Evolutionary conservation across 64 coral and sea anemone species (phyloP).

Genomic region (Hydrozoanthus tunicans): DNA sequence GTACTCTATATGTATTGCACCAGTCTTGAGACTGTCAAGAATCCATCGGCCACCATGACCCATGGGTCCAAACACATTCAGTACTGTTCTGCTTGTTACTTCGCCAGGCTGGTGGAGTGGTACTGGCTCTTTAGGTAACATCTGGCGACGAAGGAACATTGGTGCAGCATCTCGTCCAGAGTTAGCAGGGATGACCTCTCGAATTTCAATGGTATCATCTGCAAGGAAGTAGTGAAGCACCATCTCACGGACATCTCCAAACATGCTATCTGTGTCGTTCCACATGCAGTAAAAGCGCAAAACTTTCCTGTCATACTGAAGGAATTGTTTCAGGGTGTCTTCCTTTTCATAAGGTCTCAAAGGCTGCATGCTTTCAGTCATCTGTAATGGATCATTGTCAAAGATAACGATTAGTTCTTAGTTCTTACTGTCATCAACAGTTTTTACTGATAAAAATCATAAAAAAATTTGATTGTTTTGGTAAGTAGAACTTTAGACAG

Average conservation of each 20-base stretch:
- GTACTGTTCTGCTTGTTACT: slow-evolving; percentile 91
- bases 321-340: slow-evolving; percentile 94
- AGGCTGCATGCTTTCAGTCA: slow-evolving; percentile 96
- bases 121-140: slow-evolving; percentile 93
- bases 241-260: slow-evolving; percentile 96
- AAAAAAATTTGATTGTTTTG: not conserved
- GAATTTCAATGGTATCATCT: slow-evolving; percentile 95
- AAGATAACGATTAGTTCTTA: not conserved
- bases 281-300: slow-evolving; percentile 94
- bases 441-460: not conserved
- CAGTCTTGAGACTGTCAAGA: slow-evolving; percentile 97
- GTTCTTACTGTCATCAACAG: not conserved
- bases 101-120: slow-evolving; percentile 87
- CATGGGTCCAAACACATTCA: slow-evolving; percentile 99
- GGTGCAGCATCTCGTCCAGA: slow-evolving; percentile 96
- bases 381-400: slow-evolving; percentile 35
- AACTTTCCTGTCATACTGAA: slow-evolving; percentile 92
- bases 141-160: slow-evolving; percentile 86
- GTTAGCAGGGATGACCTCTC: slow-evolving; percentile 89
- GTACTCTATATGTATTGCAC: slow-evolving; percentile 92
- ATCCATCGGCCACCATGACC: slow-evolving; percentile 99
- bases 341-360: slow-evolving; percentile 98
- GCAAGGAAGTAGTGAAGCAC: slow-evolving; percentile 97
- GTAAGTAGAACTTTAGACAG: too few species aligned
- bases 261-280: slow-evolving; percentile 98